Evolutionary conservation across 2,113 vertebrate genomes (phyloP).

Genomic region (Natator depressus): DNA sequence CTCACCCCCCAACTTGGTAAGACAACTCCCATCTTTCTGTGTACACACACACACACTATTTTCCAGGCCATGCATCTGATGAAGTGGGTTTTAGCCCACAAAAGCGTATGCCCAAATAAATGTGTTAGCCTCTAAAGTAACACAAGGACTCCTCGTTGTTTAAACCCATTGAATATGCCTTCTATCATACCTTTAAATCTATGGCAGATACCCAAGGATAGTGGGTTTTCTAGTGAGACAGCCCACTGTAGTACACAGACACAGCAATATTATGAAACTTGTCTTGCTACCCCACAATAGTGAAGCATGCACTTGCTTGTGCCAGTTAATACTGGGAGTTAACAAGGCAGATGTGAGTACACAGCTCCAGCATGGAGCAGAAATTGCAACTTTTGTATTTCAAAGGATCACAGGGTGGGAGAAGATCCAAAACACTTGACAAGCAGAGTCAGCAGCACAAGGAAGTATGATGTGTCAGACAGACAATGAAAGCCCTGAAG

Average conservation of each 20-base stretch:
- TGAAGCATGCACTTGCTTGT: background rate
- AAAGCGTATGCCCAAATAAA: too few species aligned
- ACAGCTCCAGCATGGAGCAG: background rate
- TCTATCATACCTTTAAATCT: background rate
- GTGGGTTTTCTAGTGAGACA: background rate
- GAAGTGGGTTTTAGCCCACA: too few species aligned
- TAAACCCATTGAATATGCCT: background rate
- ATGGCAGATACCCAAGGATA: background rate
- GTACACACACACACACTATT: too few species aligned
- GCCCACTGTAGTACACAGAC: background rate
- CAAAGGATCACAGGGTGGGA: background rate
- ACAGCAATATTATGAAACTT: background rate
- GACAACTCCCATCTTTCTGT: too few species aligned
- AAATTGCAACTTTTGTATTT: background rate
- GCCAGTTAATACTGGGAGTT: background rate
- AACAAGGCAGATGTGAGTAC: background rate
- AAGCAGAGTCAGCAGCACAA: background rate
- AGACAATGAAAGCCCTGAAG: background rate
- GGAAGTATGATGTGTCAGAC: background rate
- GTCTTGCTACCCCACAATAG: fast-evolving
- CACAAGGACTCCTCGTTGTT: too few species aligned
- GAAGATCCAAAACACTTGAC: background rate
- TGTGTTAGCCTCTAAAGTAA: too few species aligned
- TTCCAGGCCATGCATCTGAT: too few species aligned
- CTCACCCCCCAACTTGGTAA: too few species aligned